Evolutionary conservation across 2,797 vertebrate genomes (phyloP), one percentile per base, ranked within the genome.

Genomic region (Typhlichthys subterraneus): DNA sequence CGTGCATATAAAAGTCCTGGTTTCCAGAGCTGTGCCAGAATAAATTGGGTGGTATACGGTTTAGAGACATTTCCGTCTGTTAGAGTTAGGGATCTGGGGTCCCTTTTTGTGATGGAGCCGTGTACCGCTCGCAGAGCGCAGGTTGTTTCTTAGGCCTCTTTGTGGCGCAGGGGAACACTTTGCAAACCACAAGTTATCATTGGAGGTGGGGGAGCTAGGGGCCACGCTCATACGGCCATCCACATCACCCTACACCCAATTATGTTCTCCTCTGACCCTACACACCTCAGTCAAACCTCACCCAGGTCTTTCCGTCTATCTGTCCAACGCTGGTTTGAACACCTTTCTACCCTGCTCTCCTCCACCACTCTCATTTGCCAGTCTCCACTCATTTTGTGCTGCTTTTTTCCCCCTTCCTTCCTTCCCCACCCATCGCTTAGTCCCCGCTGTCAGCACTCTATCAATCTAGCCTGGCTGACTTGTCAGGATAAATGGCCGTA

Each of bases 131-230:
- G 88, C 92, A 86, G 85, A 89, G 92, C 89, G 85, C 87, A 19
- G 69, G 82, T 82, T 77, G 88, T 93, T 95, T 90, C 94, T 95
- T 93, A 96, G 90, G 78, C 92, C 92, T 93, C 95, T 95, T 97
- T 97, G 95, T 96, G 94, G 93, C 84, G 94, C 70, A 0, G 88
- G 87, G 90, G 88, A 94, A 94, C 86, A 90, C 91, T 93, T 89
- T 70, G 81, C 89, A 94, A 95, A 92, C 94, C 95, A 79, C 95
- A 96, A 96, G 96, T 96, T 95, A 95, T 93, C 92, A 92, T 92
- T 91, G 93, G 92, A 94, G 88, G 90, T 75, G 89, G 75, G 85
- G 82, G 93, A 90, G 88, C 75, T 79, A 78, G 85, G 56, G 77
- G 79, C 78, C 78, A 67, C 76, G 77, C 74, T 80, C 66, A 61